These are phyloP conservation scores for Halichoeres trimaculatus DNA, from an alignment of 2,113 vertebrate species.

Conservation along the genomic window DNA sequence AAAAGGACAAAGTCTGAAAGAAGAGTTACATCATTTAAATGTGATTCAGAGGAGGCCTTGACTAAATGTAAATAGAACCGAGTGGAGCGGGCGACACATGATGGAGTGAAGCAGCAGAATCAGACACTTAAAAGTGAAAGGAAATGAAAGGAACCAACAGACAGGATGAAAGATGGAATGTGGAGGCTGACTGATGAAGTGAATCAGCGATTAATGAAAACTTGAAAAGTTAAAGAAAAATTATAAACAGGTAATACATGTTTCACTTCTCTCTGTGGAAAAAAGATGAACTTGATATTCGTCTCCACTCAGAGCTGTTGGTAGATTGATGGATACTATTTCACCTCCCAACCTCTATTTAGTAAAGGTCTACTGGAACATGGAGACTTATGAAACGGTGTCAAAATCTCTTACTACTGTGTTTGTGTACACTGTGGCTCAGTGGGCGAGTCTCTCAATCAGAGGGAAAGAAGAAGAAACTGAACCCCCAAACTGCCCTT, in stretches of 20 bases:
- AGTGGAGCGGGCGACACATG: neutral
- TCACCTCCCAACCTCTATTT: neutral
- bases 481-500: no score
- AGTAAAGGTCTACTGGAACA: neutral
- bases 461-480: no score
- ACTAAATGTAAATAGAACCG: slow-evolving; percentile 22
- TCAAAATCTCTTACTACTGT: neutral
- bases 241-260: neutral
- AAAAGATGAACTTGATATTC: slow-evolving; percentile 24
- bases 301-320: neutral
- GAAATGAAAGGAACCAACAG: neutral
- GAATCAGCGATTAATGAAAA: slow-evolving; percentile 14
- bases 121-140: neutral
- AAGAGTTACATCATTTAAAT: slow-evolving; percentile 53
- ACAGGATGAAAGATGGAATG: neutral
- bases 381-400: neutral
- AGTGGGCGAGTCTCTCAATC: no score
- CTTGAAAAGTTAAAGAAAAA: slow-evolving; percentile 18
- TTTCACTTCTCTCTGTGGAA: neutral
- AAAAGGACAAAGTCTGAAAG: slow-evolving; percentile 63
- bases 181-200: neutral
- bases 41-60: slow-evolving; percentile 65
- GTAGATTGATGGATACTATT: neutral
- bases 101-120: slow-evolving; percentile 2
- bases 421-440: neutral